phyloP scores from a whole-genome alignment of 2,888 invertebrate genomes.

The Petrophora chlorosata region DNA sequence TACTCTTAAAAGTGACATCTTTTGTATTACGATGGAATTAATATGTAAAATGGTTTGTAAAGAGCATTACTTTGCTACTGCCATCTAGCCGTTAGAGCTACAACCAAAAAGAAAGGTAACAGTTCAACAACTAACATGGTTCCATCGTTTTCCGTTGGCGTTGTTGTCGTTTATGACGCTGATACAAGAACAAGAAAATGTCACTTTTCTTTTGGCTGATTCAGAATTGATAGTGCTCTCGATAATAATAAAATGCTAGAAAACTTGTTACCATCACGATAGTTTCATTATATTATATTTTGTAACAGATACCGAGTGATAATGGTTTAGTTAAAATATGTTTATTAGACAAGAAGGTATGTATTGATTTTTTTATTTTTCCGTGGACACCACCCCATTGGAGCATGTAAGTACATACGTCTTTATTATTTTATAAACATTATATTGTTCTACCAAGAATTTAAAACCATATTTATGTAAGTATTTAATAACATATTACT shows the following conservation, averaged over 20 bases:
- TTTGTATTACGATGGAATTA: background rate
- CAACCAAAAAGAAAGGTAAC: conserved; percentile 16
- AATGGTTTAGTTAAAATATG: no score
- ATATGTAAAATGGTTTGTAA: background rate
- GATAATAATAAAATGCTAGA: no score
- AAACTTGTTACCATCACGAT: no score
- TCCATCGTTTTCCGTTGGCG: conserved; percentile 25
- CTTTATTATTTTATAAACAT: no score
- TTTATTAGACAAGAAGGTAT: no score
- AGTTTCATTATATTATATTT: no score
- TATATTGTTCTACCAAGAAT: no score
- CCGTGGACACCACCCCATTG: background rate
- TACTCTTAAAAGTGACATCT: conserved; percentile 5
- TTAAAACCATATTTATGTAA: no score
- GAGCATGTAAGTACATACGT: conserved; percentile 1
- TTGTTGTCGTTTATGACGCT: background rate
- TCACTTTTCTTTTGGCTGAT: background rate
- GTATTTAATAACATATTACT: no score
- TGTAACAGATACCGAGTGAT: no score
- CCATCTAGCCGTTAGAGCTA: conserved; percentile 29
- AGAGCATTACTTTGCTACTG: conserved; percentile 18
- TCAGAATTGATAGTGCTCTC: background rate
- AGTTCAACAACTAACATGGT: conserved; percentile 11
- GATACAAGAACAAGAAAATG: background rate
- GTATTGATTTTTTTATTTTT: no score